A percentile compares a stretch with the other conserved stretches of the same genome.
Evolutionary conservation across 2,797 vertebrate genomes (phyloP).

Genomic region (Glossophaga mutica): DNA sequence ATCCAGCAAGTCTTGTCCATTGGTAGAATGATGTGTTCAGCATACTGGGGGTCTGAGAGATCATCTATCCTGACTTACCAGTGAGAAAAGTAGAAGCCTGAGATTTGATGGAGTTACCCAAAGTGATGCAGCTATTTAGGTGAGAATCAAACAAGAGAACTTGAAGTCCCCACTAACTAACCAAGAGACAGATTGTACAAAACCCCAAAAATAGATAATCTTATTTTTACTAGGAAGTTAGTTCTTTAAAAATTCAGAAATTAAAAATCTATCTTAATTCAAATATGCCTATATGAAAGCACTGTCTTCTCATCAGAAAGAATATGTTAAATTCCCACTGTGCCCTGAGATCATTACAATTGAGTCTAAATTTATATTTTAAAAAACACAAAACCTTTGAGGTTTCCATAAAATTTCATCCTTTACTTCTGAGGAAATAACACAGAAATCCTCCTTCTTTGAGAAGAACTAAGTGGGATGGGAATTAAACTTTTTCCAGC

Average conservation of each 20-base stretch:
- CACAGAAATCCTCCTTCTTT: background rate
- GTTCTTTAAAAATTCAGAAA: background rate
- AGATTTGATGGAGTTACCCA: background rate
- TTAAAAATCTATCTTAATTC: background rate
- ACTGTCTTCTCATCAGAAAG: background rate
- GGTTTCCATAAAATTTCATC: background rate
- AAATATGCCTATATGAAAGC: background rate
- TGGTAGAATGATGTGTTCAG: background rate
- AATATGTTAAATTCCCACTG: background rate
- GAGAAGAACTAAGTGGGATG: background rate
- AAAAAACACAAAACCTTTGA: background rate
- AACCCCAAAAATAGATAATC: background rate
- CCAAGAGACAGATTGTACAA: background rate
- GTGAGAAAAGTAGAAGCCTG: background rate
- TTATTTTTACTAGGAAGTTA: background rate
- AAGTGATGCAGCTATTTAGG: background rate
- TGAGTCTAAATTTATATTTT: background rate
- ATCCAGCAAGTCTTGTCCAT: background rate
- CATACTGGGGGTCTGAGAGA: rapidly evolving
- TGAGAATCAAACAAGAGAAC: background rate
- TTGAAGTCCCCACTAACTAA: no score
- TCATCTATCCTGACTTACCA: background rate
- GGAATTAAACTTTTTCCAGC: background rate
- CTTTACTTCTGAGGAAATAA: background rate
- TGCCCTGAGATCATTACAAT: background rate